phyloP scores from a whole-genome alignment of 2,113 vertebrate species.

The Esox niger region DNA sequence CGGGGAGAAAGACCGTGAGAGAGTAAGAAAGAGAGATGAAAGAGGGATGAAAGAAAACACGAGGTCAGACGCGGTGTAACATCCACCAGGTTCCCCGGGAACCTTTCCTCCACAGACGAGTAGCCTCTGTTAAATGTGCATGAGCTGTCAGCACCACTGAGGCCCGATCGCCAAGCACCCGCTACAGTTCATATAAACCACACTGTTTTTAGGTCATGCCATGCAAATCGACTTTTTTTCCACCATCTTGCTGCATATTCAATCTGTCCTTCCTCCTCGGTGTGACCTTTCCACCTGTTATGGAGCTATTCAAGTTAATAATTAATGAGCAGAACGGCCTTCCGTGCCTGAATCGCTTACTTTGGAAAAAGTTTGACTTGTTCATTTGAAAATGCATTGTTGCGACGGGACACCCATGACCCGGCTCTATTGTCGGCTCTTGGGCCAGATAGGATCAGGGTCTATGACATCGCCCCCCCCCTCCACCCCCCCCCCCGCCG shows the following conservation, averaged over 20 bases:
- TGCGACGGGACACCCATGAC: slow-evolving; percentile 49
- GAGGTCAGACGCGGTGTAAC: slow-evolving; percentile 38
- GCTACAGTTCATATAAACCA: not conserved
- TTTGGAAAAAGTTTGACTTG: slow-evolving; percentile 40
- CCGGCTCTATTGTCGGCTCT: slow-evolving; percentile 52
- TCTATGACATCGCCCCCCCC: slow-evolving; percentile 53
- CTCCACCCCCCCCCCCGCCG: slow-evolving; percentile 39
- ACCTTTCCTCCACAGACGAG: slow-evolving; percentile 17
- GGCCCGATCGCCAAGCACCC: slow-evolving; percentile 1
- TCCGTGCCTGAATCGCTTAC: slow-evolving; percentile 16
- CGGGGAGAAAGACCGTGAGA: too few species aligned
- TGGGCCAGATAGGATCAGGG: slow-evolving; percentile 55
- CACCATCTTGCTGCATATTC: slow-evolving; percentile 28
- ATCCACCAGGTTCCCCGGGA: slow-evolving; percentile 19
- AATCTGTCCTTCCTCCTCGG: slow-evolving; percentile 20
- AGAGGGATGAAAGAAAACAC: slow-evolving; percentile 44
- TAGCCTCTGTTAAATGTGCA: slow-evolving; percentile 28
- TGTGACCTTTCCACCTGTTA: slow-evolving; percentile 33
- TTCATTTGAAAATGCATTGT: slow-evolving; percentile 32
- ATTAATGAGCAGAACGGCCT: slow-evolving; percentile 29
- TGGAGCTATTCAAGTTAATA: slow-evolving; percentile 47
- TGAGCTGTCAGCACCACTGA: slow-evolving; percentile 12
- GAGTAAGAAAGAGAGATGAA: too few species aligned
- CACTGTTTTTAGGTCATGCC: not conserved
- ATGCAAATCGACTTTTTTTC: slow-evolving; percentile 16